phyloP scores from a whole-genome alignment of 2,888 invertebrate genomes.

The Quadroppia sp. region DNA sequence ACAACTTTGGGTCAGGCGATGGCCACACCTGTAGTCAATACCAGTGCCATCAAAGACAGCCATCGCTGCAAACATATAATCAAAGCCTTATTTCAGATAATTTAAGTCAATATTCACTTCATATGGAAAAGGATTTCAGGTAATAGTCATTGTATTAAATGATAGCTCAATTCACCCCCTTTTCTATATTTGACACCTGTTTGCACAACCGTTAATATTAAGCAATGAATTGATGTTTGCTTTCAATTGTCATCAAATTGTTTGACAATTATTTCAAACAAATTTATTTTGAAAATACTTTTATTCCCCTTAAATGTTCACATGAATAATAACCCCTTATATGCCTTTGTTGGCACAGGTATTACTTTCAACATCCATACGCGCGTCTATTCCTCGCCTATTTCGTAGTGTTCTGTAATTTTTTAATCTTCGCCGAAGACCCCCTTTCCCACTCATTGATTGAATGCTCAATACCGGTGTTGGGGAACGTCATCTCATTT shows the following conservation, averaged over 20 bases:
- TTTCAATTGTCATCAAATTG: too few relatives aligned
- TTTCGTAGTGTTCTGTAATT: constrained; percentile 57
- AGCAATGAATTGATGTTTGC: too few relatives aligned
- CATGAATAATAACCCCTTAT: constrained; percentile 5
- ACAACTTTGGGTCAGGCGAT: background rate
- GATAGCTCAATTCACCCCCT: background rate
- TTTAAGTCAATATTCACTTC: constrained; percentile 52
- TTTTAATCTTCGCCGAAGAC: constrained; percentile 58
- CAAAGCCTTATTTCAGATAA: constrained; percentile 48
- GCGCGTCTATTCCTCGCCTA: constrained; percentile 56
- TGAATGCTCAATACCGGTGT: constrained; percentile 57
- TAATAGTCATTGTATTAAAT: constrained; percentile 48
- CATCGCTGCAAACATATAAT: background rate
- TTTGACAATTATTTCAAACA: too few relatives aligned
- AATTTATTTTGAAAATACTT: background rate
- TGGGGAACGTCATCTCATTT: constrained; percentile 58
- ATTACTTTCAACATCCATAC: constrained; percentile 58
- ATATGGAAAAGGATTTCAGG: constrained; percentile 55
- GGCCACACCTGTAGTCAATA: constrained; percentile 20
- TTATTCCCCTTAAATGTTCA: background rate
- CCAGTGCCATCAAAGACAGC: background rate
- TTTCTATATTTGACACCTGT: background rate
- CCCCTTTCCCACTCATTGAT: constrained; percentile 57
- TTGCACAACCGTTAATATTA: too few relatives aligned
- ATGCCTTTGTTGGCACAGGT: constrained; percentile 50